Conservation (phyloP, 2,797 vertebrate genomes). For the Orientallactaga sibirica region DNA sequence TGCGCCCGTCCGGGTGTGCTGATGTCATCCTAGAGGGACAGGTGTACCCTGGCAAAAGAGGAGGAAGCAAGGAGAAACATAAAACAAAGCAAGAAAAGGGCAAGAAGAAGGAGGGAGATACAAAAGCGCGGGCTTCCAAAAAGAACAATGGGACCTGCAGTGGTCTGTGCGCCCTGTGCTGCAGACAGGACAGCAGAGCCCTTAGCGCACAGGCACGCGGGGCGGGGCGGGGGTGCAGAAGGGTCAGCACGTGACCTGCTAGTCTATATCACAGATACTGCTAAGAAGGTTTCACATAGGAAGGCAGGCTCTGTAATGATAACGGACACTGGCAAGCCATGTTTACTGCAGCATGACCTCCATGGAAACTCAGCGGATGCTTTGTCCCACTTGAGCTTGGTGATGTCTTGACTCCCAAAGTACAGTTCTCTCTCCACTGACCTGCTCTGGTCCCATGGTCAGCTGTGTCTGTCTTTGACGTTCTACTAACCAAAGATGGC, state of each 20-base stretch:
- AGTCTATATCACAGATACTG: constrained; percentile 4
- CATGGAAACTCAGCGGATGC: constrained; percentile 43
- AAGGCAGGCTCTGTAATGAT: constrained; percentile 73
- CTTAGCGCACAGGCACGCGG: background rate
- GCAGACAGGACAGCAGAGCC: too few relatives aligned
- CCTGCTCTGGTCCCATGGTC: background rate
- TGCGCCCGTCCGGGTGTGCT: constrained; percentile 86
- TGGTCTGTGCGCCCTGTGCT: background rate
- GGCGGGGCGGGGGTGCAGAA: background rate
- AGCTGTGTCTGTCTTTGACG: background rate
- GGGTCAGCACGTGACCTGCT: background rate
- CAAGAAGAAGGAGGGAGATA: constrained; percentile 87
- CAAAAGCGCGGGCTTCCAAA: constrained; percentile 81
- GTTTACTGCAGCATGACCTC: constrained; percentile 51
- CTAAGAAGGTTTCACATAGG: constrained; percentile 48
- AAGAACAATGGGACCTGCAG: constrained; percentile 92
- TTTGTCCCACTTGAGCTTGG: constrained; percentile 1
- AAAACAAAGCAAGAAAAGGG: constrained; percentile 89
- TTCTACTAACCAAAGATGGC: background rate
- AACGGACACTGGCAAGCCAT: background rate
- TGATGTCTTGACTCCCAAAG: rapidly evolving
- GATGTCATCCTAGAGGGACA: constrained; percentile 98
- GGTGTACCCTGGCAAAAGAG: constrained; percentile 94
- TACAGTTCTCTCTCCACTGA: background rate
- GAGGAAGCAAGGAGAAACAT: constrained; percentile 85